Evolutionary conservation across 35 echinoderm and acorn worm genomes (phyloP).

Genomic region (Apostichopus californicus): DNA sequence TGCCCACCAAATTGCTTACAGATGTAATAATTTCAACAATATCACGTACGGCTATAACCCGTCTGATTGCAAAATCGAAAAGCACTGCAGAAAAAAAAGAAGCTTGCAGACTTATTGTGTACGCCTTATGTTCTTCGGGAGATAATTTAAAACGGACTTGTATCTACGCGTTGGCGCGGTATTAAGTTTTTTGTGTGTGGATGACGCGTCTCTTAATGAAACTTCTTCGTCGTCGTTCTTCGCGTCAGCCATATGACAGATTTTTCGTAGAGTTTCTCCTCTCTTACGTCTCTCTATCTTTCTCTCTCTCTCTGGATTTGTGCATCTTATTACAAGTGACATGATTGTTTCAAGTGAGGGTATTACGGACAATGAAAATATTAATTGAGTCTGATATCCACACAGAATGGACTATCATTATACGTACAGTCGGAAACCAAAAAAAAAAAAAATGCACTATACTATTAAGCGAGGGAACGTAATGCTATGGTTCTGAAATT

Average conservation of each 20-base stretch:
- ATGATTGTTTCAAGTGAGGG: conserved; percentile 27
- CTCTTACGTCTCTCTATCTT: neutral
- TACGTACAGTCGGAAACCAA: neutral
- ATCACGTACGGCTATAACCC: conserved; percentile 1
- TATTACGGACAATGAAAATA: conserved; percentile 41
- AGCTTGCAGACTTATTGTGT: neutral
- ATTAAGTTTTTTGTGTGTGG: conserved; percentile 17
- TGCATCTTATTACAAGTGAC: conserved; percentile 24
- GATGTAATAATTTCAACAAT: conserved; percentile 46
- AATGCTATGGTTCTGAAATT: too few species aligned
- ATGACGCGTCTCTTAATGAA: neutral
- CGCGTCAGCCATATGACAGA: neutral
- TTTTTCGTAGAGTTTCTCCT: neutral
- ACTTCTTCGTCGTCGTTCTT: neutral
- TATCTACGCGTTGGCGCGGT: conserved; percentile 2
- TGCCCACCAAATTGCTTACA: conserved; percentile 31
- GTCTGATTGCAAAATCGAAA: neutral
- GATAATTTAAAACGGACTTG: conserved; percentile 27
- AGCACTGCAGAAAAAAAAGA: neutral
- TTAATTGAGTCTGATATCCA: conserved; percentile 40
- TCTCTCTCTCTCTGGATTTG: neutral
- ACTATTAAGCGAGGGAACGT: too few species aligned
- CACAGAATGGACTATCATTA: conserved; percentile 9
- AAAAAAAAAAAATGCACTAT: neutral
- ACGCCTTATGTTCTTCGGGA: neutral